These are phyloP conservation scores for Aythya baeri DNA, from an alignment of 2,113 vertebrate genomes.

Conservation along the genomic window DNA sequence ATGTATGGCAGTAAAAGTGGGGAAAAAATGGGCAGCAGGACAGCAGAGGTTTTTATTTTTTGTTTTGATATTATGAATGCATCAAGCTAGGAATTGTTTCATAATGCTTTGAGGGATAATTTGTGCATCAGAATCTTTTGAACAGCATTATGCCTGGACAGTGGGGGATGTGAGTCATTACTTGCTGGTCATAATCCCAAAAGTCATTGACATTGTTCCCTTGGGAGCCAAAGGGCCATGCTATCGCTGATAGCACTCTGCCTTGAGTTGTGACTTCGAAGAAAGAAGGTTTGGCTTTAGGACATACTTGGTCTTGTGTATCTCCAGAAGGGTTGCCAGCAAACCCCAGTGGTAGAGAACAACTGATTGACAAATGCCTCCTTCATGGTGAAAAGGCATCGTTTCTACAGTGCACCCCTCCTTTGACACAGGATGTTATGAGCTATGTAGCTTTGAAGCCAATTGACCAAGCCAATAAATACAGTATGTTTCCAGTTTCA, in stretches of 20 bases:
- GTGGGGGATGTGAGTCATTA: accelerated
- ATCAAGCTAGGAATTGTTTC: not conserved
- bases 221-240: not conserved
- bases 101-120: not conserved
- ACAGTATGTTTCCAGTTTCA: not conserved
- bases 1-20: not conserved
- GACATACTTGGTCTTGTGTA: not conserved
- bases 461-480: not conserved
- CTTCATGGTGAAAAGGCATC: not conserved
- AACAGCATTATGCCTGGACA: not conserved
- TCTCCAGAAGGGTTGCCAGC: not conserved
- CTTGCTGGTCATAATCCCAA: not conserved
- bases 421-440: not conserved
- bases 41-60: not conserved
- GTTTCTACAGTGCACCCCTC: not conserved
- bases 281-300: too few species aligned
- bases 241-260: accelerated
- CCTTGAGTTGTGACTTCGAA: not conserved
- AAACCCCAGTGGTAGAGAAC: not conserved
- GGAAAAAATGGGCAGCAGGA: not conserved
- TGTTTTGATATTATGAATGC: not conserved
- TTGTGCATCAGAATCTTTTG: not conserved
- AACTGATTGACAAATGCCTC: not conserved
- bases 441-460: accelerated
- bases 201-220: not conserved